phyloP scores from a whole-genome alignment of 2,113 vertebrate genomes.

The Strix uralensis region DNA sequence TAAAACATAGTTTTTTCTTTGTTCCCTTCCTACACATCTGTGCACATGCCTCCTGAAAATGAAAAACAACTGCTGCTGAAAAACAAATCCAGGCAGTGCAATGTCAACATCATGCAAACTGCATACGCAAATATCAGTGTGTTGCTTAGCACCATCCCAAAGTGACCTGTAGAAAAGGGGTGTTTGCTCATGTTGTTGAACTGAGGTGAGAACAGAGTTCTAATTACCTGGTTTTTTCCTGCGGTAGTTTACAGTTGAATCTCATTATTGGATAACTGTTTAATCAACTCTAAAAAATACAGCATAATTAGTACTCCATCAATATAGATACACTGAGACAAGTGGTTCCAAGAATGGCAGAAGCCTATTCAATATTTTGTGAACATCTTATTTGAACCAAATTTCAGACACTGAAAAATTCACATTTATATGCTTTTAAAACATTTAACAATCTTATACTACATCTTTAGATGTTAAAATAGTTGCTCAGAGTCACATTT shows the following conservation, averaged over 20 bases:
- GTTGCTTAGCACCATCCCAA: not conserved
- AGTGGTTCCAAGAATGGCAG: not conserved
- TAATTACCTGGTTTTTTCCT: not conserved
- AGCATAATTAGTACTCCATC: conserved; percentile 1
- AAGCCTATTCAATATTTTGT: not conserved
- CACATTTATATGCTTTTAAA: not conserved
- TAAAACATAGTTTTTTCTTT: not conserved
- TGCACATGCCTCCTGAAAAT: not conserved
- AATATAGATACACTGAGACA: not conserved
- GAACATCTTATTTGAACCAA: not conserved
- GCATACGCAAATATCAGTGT: not conserved
- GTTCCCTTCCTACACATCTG: not conserved
- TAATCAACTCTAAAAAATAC: conserved; percentile 36
- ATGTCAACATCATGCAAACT: not conserved
- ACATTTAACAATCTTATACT: not conserved
- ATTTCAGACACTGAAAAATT: not conserved
- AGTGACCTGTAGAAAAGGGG: not conserved
- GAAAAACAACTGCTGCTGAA: not conserved
- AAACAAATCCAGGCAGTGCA: not conserved
- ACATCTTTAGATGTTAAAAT: not conserved
- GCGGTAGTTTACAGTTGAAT: conserved; percentile 4
- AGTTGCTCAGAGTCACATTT: not conserved
- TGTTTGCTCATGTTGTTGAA: not conserved
- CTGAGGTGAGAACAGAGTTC: conserved; percentile 14
- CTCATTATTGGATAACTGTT: conserved; percentile 44